These are phyloP conservation scores for Agraylea sexmaculata DNA, from an alignment of 1,140 invertebrate genomes.

Conservation along the genomic window DNA sequence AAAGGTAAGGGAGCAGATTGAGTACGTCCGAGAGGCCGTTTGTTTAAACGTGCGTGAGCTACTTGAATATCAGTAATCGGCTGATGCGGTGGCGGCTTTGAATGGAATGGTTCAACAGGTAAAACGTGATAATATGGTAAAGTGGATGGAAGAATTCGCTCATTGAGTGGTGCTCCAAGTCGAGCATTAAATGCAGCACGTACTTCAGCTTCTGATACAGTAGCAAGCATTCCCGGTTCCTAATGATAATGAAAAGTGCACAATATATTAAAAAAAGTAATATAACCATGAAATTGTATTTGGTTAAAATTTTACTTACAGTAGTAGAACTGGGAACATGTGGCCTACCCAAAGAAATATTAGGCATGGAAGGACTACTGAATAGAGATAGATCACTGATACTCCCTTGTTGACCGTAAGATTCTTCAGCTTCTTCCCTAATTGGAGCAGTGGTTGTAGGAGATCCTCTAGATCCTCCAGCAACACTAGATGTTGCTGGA, in stretches of 20 bases:
- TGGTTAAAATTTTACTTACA: conserved; percentile 18
- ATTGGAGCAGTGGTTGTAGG: conserved; percentile 48
- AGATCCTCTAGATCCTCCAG: conserved; percentile 38
- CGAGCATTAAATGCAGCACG: conserved; percentile 59
- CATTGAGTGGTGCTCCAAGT: conserved; percentile 58
- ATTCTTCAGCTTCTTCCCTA: conserved; percentile 49
- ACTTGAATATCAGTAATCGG: conserved; percentile 36
- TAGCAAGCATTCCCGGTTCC: conserved; percentile 43
- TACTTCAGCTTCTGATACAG: conserved; percentile 68
- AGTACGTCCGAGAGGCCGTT: conserved; percentile 79
- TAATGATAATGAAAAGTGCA: conserved; percentile 15
- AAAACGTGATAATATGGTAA: conserved; percentile 63
- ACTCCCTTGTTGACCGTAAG: conserved; percentile 19
- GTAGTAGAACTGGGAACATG: conserved; percentile 42
- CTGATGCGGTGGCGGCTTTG: conserved; percentile 32
- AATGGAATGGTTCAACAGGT: conserved; percentile 31
- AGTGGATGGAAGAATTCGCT: conserved; percentile 58
- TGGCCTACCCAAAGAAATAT: conserved; percentile 84
- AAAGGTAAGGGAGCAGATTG: conserved; percentile 87
- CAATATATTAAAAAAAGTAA: conserved; percentile 1
- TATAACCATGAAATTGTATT: background rate
- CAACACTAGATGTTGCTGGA: conserved; percentile 46
- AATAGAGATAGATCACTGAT: conserved; percentile 59
- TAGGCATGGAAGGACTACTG: conserved; percentile 90
- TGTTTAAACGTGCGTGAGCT: conserved; percentile 62